These are phyloP conservation scores for Choristoneura fumiferana DNA, from an alignment of 1,140 invertebrate species.

Conservation along the genomic window DNA sequence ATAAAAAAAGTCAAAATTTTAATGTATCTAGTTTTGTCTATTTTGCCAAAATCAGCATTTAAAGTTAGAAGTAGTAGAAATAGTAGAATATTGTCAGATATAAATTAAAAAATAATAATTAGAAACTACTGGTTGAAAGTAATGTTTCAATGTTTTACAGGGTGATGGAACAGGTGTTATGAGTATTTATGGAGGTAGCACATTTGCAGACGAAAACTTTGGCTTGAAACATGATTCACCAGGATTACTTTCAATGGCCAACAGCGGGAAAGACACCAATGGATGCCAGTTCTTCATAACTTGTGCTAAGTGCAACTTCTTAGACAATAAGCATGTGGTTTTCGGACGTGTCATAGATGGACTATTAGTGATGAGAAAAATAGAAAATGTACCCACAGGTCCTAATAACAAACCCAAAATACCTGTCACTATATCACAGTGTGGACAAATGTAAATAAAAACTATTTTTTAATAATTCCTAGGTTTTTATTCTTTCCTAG, in stretches of 20 bases:
- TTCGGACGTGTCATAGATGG: conserved; percentile 99
- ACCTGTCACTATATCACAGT: conserved; percentile 96
- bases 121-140: too few relatives aligned
- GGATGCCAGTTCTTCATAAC: conserved; percentile 98
- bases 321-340: conserved; percentile 99
- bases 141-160: conserved; percentile 76
- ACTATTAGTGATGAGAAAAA: conserved; percentile 97
- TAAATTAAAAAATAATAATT: too few relatives aligned
- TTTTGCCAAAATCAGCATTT: too few relatives aligned
- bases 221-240: conserved; percentile 94
- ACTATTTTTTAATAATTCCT: conserved; percentile 11
- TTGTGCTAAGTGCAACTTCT: conserved; percentile 94
- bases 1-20: too few relatives aligned
- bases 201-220: conserved; percentile 99
- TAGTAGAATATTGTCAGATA: too few relatives aligned
- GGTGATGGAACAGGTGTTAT: conserved; percentile 99
- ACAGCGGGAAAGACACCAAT: conserved; percentile 99
- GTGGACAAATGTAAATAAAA: conserved; percentile 95
- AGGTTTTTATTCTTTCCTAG: not conserved
- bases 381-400: conserved; percentile 99
- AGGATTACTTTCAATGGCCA: conserved; percentile 99
- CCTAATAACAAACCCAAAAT: conserved; percentile 99
- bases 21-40: too few relatives aligned
- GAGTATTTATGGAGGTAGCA: conserved; percentile 96
- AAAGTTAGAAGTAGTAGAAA: too few relatives aligned